Evolutionary conservation across 2,888 invertebrate genomes (phyloP).

Genomic region (Nephrotoma flavescens): DNA sequence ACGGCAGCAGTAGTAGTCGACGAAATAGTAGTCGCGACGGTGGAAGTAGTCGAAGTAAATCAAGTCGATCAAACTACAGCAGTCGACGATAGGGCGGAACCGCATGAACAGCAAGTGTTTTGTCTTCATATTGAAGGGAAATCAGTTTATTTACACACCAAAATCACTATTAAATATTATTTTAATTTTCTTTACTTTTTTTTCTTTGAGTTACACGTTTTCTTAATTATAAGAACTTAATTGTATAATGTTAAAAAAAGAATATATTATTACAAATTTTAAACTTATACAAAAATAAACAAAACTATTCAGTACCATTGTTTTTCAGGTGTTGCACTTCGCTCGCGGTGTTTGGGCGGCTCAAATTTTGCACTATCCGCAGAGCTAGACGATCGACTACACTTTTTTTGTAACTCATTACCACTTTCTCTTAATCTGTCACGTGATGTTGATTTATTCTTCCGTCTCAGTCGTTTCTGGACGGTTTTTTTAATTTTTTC

Average conservation of each 20-base stretch:
- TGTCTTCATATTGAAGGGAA: slow-evolving; percentile 2
- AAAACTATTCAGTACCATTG: not conserved
- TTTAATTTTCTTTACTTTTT: not conserved
- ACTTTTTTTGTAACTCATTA: not conserved
- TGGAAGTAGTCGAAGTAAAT: slow-evolving; percentile 1
- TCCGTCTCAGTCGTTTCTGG: slow-evolving; percentile 20
- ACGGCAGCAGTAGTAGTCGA: slow-evolving; percentile 7
- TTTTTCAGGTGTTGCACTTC: slow-evolving; percentile 12
- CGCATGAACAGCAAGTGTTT: not conserved
- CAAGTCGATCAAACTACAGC: slow-evolving; percentile 6
- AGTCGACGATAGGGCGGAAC: slow-evolving; percentile 11
- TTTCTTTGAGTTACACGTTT: not conserved
- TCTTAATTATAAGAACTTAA: not conserved
- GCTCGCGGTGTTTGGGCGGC: slow-evolving; percentile 13
- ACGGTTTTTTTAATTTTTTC: slow-evolving; percentile 25
- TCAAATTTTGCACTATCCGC: slow-evolving; percentile 14
- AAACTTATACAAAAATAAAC: not conserved
- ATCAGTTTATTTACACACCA: not conserved
- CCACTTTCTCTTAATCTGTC: not conserved
- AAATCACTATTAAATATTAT: not conserved
- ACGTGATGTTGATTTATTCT: not conserved
- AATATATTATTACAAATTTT: not conserved
- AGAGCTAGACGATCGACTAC: slow-evolving; percentile 6
- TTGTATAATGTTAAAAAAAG: not conserved
- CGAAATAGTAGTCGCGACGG: not conserved